phyloP scores from a whole-genome alignment of 1,140 invertebrate genomes.

The Leucophenga varia region DNA sequence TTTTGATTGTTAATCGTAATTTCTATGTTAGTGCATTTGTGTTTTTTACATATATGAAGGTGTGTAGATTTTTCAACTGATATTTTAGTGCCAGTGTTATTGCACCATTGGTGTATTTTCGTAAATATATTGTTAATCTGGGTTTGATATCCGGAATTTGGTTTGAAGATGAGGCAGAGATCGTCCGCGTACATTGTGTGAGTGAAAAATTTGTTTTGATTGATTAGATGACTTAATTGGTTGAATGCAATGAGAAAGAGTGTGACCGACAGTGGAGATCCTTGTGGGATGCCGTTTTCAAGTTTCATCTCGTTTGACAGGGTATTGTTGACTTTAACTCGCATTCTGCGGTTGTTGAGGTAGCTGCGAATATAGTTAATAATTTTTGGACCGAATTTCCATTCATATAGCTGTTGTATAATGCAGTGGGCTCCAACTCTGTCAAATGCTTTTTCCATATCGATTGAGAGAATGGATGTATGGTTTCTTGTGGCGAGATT shows the following conservation, averaged over 20 bases:
- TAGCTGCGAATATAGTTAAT: slow-evolving; percentile 1
- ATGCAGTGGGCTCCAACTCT: background rate
- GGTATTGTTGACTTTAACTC: slow-evolving; percentile 4
- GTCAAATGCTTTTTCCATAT: slow-evolving; percentile 8
- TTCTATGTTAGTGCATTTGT: background rate
- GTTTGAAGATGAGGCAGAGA: slow-evolving; percentile 1
- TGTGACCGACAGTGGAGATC: too few relatives aligned
- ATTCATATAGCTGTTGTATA: too few relatives aligned
- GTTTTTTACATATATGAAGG: slow-evolving; percentile 7
- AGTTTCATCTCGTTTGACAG: background rate
- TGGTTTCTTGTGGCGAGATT: slow-evolving; percentile 1
- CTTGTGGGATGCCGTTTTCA: slow-evolving; percentile 2
- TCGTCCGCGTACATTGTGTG: slow-evolving; percentile 5
- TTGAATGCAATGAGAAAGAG: slow-evolving; percentile 3
- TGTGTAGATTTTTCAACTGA: slow-evolving; percentile 6
- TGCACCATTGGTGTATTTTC: slow-evolving; percentile 3
- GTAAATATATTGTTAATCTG: background rate
- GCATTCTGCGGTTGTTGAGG: slow-evolving; percentile 2
- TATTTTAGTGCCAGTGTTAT: slow-evolving; percentile 3
- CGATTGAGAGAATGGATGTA: background rate
- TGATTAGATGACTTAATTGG: background rate
- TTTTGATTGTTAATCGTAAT: slow-evolving; percentile 4
- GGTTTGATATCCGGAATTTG: background rate
- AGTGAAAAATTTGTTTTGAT: slow-evolving; percentile 4
- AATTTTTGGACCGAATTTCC: background rate